Conservation (phyloP, 2,888 invertebrate genomes). For the Sylvicola cinctus region DNA sequence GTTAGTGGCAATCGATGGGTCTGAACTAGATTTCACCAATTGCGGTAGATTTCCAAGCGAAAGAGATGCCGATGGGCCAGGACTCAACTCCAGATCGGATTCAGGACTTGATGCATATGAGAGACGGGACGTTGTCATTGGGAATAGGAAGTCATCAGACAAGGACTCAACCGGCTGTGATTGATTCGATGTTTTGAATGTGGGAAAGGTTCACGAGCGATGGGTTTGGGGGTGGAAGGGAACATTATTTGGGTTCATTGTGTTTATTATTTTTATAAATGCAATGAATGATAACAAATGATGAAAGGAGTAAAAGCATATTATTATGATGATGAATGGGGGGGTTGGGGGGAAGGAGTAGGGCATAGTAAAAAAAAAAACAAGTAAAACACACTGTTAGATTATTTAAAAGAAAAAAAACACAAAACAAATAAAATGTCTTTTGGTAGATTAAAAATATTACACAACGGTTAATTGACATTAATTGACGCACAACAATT, state of each 20-base stretch:
- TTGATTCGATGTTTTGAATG: slow-evolving; percentile 5
- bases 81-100: slow-evolving; percentile 80
- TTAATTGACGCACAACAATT: too few relatives aligned
- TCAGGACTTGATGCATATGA: slow-evolving; percentile 94
- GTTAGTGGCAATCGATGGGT: slow-evolving; percentile 86
- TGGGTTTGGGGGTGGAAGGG: slow-evolving; percentile 3
- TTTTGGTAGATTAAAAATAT: background rate
- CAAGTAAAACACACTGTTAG: slow-evolving; percentile 3
- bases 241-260: slow-evolving; percentile 7
- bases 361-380: slow-evolving; percentile 9
- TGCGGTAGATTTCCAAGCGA: slow-evolving; percentile 34
- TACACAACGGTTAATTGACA: too few relatives aligned
- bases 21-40: slow-evolving; percentile 69
- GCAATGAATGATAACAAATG: slow-evolving; percentile 1
- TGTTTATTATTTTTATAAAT: background rate
- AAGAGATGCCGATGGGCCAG: slow-evolving; percentile 39
- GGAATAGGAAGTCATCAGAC: slow-evolving; percentile 97
- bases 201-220: too few relatives aligned
- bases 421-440: background rate
- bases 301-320: slow-evolving; percentile 4
- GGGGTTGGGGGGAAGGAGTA: background rate
- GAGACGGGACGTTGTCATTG: slow-evolving; percentile 85
- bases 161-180: slow-evolving; percentile 84
- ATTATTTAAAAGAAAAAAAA: slow-evolving; percentile 1
- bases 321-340: slow-evolving; percentile 1